phyloP scores from a whole-genome alignment of 2,113 vertebrate genomes.

The Saccopteryx bilineata region DNA sequence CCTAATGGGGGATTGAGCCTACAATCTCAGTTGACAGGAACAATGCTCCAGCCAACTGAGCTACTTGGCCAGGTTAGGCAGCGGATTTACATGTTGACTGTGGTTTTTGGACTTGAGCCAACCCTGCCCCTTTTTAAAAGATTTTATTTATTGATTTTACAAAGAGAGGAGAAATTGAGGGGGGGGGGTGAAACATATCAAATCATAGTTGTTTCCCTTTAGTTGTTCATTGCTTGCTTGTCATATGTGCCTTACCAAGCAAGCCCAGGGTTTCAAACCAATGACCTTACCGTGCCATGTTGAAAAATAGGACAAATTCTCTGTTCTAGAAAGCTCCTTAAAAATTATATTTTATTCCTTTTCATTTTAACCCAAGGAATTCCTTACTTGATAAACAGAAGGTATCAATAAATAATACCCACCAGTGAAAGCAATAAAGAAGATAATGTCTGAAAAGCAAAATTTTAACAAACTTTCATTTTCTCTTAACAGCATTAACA shows the following conservation, averaged over 20 bases:
- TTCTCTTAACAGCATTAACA: neutral
- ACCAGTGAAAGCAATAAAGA: neutral
- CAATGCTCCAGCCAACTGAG: too few species aligned
- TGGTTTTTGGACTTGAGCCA: neutral
- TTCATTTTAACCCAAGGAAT: constrained; percentile 38
- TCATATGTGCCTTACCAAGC: too few species aligned
- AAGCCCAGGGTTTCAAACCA: too few species aligned
- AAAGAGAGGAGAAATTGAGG: too few species aligned
- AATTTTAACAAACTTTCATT: constrained; percentile 30
- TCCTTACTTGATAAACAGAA: neutral
- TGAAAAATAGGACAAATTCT: neutral
- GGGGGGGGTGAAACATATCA: too few species aligned
- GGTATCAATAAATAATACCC: neutral
- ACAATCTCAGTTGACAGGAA: too few species aligned
- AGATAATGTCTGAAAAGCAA: neutral
- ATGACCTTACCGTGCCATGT: too few species aligned
- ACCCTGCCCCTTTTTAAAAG: too few species aligned
- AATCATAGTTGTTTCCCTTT: too few species aligned
- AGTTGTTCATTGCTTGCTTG: too few species aligned
- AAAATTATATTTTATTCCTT: constrained; percentile 30
- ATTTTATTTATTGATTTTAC: too few species aligned
- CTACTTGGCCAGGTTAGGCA: neutral
- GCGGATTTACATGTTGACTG: neutral
- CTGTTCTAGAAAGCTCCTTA: neutral
- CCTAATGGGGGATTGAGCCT: too few species aligned